phyloP scores from a whole-genome alignment of 2,888 invertebrate genomes.

The Nemotelus nigrinus region DNA sequence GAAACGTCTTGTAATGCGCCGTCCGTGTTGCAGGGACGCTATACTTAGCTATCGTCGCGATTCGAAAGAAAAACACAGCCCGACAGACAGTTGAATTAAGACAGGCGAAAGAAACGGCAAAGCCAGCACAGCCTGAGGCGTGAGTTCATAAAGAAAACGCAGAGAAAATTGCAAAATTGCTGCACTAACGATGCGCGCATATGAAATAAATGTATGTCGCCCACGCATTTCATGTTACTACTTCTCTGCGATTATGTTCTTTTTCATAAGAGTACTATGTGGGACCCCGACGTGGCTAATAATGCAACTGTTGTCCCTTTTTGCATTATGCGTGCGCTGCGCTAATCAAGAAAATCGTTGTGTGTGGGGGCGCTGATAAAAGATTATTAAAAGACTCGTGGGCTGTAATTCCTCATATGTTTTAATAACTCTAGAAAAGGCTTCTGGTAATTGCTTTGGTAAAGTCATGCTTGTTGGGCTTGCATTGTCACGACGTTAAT shows the following conservation, averaged over 20 bases:
- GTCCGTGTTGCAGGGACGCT: not conserved
- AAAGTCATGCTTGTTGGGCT: too few relatives aligned
- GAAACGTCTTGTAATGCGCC: not conserved
- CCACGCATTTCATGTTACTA: slow-evolving; percentile 26
- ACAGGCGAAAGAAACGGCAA: slow-evolving; percentile 1
- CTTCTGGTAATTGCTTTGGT: too few relatives aligned
- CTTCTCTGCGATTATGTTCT: not conserved
- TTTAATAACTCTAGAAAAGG: too few relatives aligned
- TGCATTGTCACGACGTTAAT: too few relatives aligned
- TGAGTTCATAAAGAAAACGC: slow-evolving; percentile 11
- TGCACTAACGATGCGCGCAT: slow-evolving; percentile 32
- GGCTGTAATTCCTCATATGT: too few relatives aligned
- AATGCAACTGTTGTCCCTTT: too few relatives aligned
- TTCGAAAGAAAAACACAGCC: slow-evolving; percentile 1
- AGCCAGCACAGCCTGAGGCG: not conserved
- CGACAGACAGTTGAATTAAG: not conserved
- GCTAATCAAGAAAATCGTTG: too few relatives aligned
- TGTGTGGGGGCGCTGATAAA: too few relatives aligned
- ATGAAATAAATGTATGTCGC: slow-evolving; percentile 25
- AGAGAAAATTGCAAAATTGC: slow-evolving; percentile 21
- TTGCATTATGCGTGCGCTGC: too few relatives aligned
- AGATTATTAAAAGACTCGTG: too few relatives aligned
- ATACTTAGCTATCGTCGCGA: not conserved
- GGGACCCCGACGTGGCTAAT: too few relatives aligned
- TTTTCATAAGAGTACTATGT: too few relatives aligned